Conservation (phyloP, 2,113 vertebrate genomes). For the Bothrops jararaca region DNA sequence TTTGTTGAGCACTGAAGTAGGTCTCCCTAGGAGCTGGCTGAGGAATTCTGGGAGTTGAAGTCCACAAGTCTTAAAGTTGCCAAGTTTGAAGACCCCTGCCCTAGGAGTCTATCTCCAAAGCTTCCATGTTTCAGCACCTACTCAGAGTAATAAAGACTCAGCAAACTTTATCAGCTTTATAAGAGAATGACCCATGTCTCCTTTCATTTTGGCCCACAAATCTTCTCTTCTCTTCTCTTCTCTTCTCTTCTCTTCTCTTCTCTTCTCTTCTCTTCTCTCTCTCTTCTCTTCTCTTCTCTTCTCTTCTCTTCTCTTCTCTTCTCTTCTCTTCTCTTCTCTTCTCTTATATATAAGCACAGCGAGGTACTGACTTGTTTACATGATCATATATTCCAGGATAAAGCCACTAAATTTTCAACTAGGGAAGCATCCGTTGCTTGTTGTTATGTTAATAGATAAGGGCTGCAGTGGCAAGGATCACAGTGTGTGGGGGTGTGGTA, state of each 20-base stretch:
- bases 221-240: background rate
- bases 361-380: background rate
- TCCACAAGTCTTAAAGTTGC: too few relatives aligned
- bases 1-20: slow-evolving; percentile 51
- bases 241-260: background rate
- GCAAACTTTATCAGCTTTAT: slow-evolving; percentile 51
- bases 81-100: too few relatives aligned
- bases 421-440: too few relatives aligned
- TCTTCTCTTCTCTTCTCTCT: background rate
- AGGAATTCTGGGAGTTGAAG: too few relatives aligned
- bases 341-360: background rate
- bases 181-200: slow-evolving; percentile 37
- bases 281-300: too few relatives aligned
- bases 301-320: background rate
- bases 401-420: background rate
- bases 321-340: background rate
- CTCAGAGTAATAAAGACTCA: slow-evolving; percentile 39
- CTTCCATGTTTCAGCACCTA: slow-evolving; percentile 37
- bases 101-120: slow-evolving; percentile 7
- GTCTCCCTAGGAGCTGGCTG: slow-evolving; percentile 36
- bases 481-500: background rate
- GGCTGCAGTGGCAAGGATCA: background rate
- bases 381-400: background rate
- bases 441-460: background rate
- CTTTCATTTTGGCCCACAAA: slow-evolving; percentile 15